These are phyloP conservation scores for Bufotes viridis DNA, from an alignment of 2,797 vertebrate species.

Conservation along the genomic window DNA sequence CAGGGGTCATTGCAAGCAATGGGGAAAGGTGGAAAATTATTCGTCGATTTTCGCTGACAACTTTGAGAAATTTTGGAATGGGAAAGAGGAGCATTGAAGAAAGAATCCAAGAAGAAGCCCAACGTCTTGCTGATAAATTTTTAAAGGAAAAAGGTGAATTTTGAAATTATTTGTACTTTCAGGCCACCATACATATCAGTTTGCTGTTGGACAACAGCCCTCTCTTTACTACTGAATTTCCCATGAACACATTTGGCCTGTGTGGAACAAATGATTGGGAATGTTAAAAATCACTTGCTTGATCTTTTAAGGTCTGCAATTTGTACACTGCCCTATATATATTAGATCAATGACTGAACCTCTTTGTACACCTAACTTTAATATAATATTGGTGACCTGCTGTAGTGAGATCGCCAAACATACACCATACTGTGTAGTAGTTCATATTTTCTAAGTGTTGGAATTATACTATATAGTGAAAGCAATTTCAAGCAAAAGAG, in stretches of 20 bases:
- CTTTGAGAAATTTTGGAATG: conserved; percentile 46
- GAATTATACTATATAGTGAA: not conserved
- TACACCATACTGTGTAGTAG: not conserved
- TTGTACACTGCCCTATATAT: not conserved
- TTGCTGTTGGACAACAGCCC: not conserved
- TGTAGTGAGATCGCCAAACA: not conserved
- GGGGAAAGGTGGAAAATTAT: conserved; percentile 33
- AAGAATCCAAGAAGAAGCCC: too few relatives aligned
- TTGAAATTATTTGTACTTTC: not conserved
- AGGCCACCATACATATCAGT: not conserved
- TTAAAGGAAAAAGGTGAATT: not conserved
- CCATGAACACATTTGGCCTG: too few relatives aligned
- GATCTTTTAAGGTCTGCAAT: too few relatives aligned
- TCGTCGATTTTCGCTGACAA: conserved; percentile 24
- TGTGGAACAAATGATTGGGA: not conserved
- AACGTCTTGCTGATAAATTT: not conserved
- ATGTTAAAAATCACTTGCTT: not conserved
- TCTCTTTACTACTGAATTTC: not conserved
- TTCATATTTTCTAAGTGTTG: not conserved
- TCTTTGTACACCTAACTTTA: too few relatives aligned
- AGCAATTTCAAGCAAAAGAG: too few relatives aligned
- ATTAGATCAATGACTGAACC: not conserved
- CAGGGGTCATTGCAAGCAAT: not conserved
- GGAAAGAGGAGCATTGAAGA: conserved; percentile 32
- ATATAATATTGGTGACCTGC: too few relatives aligned